Percentiles rank a stretch among this genome's conserved stretches.
Evolutionary conservation across 2,888 invertebrate genomes (phyloP).

Genomic region (Prenolepis imparis): DNA sequence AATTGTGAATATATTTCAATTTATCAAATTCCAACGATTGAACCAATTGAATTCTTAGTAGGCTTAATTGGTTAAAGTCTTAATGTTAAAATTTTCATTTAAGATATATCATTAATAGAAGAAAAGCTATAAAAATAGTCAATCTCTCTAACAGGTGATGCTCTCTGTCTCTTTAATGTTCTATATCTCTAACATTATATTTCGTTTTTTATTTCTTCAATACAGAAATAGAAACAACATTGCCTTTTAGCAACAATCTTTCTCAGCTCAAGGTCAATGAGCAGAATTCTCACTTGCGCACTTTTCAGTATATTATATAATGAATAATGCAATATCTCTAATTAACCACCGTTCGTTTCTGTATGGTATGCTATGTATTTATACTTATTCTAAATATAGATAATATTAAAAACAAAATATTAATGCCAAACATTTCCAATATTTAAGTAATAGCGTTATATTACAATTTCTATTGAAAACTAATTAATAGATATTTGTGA

Average conservation of each 20-base stretch:
- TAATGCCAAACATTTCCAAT: too few relatives aligned
- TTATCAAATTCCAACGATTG: too few relatives aligned
- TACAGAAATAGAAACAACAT: neutral
- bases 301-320: neutral
- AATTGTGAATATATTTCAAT: too few relatives aligned
- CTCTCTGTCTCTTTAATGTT: neutral
- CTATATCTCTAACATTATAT: neutral
- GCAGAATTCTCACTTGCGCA: neutral
- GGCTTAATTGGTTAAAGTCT: neutral
- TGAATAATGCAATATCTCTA: conserved; percentile 37
- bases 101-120: neutral
- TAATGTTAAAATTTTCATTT: neutral
- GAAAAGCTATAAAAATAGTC: neutral
- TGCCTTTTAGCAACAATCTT: neutral
- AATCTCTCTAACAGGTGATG: neutral
- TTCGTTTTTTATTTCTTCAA: neutral
- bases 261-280: neutral
- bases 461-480: too few relatives aligned
- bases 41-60: too few relatives aligned
- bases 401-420: too few relatives aligned
- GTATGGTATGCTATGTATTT: conserved; percentile 61
- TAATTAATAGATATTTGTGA: too few relatives aligned
- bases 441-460: too few relatives aligned
- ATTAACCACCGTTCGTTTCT: conserved; percentile 62
- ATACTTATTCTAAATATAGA: too few relatives aligned